These are phyloP conservation scores for Zaprionus inermis DNA, from an alignment of 1,140 invertebrate species.

Conservation along the genomic window DNA sequence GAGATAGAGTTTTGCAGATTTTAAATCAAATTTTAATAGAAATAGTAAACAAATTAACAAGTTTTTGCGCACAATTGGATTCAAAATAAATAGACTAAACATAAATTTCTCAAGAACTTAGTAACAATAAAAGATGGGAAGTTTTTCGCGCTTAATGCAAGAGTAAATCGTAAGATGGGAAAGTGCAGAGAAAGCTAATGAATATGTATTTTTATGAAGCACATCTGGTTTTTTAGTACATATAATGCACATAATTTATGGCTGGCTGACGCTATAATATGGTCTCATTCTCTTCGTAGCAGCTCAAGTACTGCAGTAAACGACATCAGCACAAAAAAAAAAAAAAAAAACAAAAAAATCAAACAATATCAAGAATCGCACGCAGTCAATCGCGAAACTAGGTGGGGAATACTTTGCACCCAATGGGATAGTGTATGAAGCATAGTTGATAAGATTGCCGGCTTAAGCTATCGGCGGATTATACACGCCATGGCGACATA, in stretches of 20 bases:
- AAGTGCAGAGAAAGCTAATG: conserved; percentile 11
- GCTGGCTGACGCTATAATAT: neutral
- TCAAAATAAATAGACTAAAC: too few species aligned
- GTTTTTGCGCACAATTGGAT: too few species aligned
- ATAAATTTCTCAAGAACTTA: too few species aligned
- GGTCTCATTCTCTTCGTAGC: neutral
- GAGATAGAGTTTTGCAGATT: too few species aligned
- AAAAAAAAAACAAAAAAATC: neutral
- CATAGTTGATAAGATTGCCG: conserved; percentile 65
- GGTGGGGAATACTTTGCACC: conserved; percentile 59
- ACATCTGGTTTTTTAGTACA: conserved; percentile 22
- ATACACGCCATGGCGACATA: conserved; percentile 13
- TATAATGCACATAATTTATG: conserved; percentile 27
- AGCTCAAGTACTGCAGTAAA: conserved; percentile 30
- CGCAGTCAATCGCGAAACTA: too few species aligned
- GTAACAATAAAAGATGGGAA: neutral
- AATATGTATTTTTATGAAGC: conserved; percentile 11
- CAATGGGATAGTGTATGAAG: conserved; percentile 23
- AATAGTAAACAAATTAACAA: too few species aligned
- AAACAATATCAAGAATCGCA: conserved; percentile 30
- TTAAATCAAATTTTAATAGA: too few species aligned
- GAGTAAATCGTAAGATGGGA: conserved; percentile 1
- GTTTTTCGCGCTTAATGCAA: neutral
- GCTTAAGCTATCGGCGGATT: conserved; percentile 38
- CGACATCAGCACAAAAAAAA: neutral